phyloP scores from a whole-genome alignment of 2,888 invertebrate species.

The Branchellion lobata region DNA sequence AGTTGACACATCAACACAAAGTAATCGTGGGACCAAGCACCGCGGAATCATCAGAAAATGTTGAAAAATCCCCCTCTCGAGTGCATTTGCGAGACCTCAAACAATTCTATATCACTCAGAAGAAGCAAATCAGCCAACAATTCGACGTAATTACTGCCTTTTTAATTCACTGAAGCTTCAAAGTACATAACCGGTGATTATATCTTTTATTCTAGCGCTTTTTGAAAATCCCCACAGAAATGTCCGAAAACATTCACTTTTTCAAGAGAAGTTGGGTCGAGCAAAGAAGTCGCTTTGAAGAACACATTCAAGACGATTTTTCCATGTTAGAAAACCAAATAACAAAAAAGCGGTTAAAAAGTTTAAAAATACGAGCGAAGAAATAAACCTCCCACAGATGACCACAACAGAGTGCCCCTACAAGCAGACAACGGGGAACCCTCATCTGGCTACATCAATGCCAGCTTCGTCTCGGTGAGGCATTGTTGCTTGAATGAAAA shows the following conservation, averaged over 20 bases:
- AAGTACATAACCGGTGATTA: too few species aligned
- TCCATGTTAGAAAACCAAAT: slow-evolving; percentile 41
- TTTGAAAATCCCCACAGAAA: too few species aligned
- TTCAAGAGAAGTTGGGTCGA: slow-evolving; percentile 18
- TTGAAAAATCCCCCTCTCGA: too few species aligned
- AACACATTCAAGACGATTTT: slow-evolving; percentile 46
- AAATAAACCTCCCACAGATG: slow-evolving; percentile 57
- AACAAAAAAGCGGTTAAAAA: too few species aligned
- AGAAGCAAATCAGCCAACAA: not conserved
- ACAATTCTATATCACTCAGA: not conserved
- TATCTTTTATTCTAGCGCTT: too few species aligned
- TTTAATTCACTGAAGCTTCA: not conserved
- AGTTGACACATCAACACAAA: too few species aligned
- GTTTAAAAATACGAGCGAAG: too few species aligned
- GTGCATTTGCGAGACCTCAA: not conserved
- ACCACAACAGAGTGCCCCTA: slow-evolving; percentile 59
- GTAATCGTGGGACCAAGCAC: too few species aligned
- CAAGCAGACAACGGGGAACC: slow-evolving; percentile 54
- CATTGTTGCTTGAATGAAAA: not conserved
- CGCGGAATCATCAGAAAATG: too few species aligned
- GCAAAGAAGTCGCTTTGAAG: slow-evolving; percentile 29
- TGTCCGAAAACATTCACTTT: not conserved
- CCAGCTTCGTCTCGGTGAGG: slow-evolving; percentile 60
- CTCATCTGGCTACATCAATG: slow-evolving; percentile 60
- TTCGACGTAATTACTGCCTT: not conserved